Evolutionary conservation across 2,797 vertebrate genomes (phyloP).

Genomic region (Pangasius mekongensis): DNA sequence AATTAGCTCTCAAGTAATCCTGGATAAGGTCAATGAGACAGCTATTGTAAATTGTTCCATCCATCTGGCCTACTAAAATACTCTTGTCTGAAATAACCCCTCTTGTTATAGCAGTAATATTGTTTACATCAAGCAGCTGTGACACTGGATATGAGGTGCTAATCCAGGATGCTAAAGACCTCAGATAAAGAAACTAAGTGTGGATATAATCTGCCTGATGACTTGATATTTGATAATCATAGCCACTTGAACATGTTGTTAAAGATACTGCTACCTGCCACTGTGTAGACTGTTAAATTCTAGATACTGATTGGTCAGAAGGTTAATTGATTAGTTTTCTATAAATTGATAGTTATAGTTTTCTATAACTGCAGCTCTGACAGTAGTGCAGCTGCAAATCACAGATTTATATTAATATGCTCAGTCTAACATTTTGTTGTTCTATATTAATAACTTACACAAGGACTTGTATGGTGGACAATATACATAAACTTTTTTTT

Average conservation of each 20-base stretch:
- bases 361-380: neutral
- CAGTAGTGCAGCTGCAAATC: neutral
- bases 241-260: neutral
- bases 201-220: neutral
- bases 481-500: no score
- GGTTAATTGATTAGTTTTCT: neutral
- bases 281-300: neutral
- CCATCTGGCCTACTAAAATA: conserved; percentile 41
- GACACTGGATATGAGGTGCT: conserved; percentile 47
- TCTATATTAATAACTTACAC: neutral
- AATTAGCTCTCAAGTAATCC: conserved; percentile 41
- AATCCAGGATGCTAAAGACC: conserved; percentile 42
- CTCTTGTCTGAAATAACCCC: conserved; percentile 48
- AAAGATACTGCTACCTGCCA: neutral
- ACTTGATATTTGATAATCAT: neutral
- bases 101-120: conserved; percentile 43
- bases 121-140: conserved; percentile 47
- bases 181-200: neutral
- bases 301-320: neutral
- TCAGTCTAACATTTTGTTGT: neutral
- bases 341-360: neutral
- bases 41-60: conserved; percentile 54
- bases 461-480: neutral
- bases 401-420: neutral
- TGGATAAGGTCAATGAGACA: conserved; percentile 43